Evolutionary conservation across 2,888 invertebrate genomes (phyloP).

Genomic region (Lymantria monacha): DNA sequence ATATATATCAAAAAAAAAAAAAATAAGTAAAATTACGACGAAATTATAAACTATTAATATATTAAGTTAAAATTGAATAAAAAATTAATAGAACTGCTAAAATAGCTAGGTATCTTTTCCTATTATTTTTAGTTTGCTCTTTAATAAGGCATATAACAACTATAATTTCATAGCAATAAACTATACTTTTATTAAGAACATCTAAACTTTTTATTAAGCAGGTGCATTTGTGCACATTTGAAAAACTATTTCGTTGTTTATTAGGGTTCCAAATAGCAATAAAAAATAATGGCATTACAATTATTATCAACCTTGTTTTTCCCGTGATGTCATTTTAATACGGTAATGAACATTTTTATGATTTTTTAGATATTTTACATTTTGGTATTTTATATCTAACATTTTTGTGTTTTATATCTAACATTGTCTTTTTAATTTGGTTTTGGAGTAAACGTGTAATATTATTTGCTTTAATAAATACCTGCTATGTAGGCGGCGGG

Average conservation of each 20-base stretch:
- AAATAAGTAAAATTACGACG: no score
- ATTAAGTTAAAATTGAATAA: not conserved
- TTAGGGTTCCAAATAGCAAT: constrained; percentile 50
- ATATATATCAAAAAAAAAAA: not conserved
- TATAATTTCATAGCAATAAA: constrained; percentile 37
- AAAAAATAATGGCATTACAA: constrained; percentile 68
- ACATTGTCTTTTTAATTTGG: no score
- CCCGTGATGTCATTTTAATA: constrained; percentile 48
- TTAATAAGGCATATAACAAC: not conserved
- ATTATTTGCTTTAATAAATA: no score
- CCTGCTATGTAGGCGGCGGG: no score
- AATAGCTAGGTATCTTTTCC: not conserved
- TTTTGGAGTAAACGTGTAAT: no score
- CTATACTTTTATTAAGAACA: constrained; percentile 52
- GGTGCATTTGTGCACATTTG: constrained; percentile 61
- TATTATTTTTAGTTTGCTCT: not conserved
- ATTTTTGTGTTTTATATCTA: no score
- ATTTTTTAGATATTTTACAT: no score
- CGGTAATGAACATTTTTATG: constrained; percentile 49
- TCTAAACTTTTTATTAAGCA: constrained; percentile 62
- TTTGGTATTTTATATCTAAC: no score
- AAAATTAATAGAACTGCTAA: not conserved
- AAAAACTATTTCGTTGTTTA: constrained; percentile 49
- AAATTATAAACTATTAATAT: not conserved
- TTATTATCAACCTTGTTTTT: constrained; percentile 61